Percentiles rank a stretch among this genome's conserved stretches.
phyloP scores from a whole-genome alignment of 2,888 invertebrate genomes.

The Folsomia candida region DNA sequence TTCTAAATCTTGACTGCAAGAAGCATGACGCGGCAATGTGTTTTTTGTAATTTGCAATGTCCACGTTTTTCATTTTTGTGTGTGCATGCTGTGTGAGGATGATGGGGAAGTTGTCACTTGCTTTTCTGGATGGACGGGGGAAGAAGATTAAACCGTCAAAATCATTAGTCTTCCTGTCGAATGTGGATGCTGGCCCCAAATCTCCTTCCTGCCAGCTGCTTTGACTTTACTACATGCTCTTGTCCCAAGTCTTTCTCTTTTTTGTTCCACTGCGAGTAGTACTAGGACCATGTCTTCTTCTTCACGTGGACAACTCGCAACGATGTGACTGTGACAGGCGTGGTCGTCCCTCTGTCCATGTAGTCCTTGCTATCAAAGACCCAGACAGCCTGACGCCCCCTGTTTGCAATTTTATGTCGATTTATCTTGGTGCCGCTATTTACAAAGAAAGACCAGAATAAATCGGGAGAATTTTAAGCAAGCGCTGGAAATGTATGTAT shows the following conservation, averaged over 20 bases:
- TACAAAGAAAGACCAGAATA: too few species aligned
- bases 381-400: neutral
- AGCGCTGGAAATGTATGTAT: too few species aligned
- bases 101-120: neutral
- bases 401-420: neutral
- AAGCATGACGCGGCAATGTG: neutral
- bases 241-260: neutral
- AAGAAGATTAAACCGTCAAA: constrained; percentile 47
- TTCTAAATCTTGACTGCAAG: neutral
- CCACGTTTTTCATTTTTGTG: too few species aligned
- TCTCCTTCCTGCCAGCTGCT: constrained; percentile 9
- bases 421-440: too few species aligned
- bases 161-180: constrained; percentile 49
- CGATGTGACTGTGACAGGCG: neutral
- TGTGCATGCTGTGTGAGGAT: neutral
- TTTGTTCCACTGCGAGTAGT: neutral
- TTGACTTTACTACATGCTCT: neutral
- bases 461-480: too few species aligned
- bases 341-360: neutral
- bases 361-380: neutral
- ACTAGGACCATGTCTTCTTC: neutral
- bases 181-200: constrained; percentile 1
- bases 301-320: neutral
- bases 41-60: neutral
- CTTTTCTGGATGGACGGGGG: neutral